A percentile compares a stretch with the other conserved stretches of the same genome.
Evolutionary conservation across 2,113 vertebrate species (phyloP).

Genomic region (Thunnus maccoyii): DNA sequence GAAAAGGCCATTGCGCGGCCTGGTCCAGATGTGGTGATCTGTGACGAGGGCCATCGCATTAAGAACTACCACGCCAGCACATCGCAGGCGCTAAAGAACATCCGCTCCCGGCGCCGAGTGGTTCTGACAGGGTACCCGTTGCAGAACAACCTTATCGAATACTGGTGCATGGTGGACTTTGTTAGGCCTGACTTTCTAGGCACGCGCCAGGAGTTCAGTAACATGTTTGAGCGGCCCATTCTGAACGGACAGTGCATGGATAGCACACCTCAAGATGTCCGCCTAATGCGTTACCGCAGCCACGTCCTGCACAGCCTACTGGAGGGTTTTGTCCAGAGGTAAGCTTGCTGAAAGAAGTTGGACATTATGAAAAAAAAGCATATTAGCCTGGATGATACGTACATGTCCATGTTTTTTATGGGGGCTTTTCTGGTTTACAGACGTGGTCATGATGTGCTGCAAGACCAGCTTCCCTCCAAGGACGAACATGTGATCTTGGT

Average conservation of each 20-base stretch:
- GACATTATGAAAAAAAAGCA: background rate
- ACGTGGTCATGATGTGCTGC: constrained; percentile 95
- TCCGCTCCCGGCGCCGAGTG: constrained; percentile 94
- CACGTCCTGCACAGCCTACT: constrained; percentile 98
- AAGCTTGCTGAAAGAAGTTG: constrained; percentile 62
- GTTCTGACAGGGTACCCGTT: constrained; percentile 97
- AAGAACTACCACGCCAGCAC: constrained; percentile 99
- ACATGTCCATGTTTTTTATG: background rate
- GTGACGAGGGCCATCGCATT: constrained; percentile 98
- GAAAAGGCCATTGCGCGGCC: constrained; percentile 94
- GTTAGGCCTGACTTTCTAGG: constrained; percentile 97
- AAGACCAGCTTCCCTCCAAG: constrained; percentile 93
- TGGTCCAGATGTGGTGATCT: constrained; percentile 97
- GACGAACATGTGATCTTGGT: constrained; percentile 97
- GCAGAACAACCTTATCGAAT: constrained; percentile 99
- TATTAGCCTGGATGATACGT: background rate
- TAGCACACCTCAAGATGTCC: constrained; percentile 96
- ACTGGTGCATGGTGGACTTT: constrained; percentile 99
- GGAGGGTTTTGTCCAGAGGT: constrained; percentile 99
- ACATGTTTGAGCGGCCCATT: constrained; percentile 99
- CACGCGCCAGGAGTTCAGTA: constrained; percentile 98
- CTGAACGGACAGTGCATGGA: constrained; percentile 98
- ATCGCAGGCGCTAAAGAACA: constrained; percentile 97
- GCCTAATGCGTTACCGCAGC: constrained; percentile 98
- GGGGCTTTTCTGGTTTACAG: constrained; percentile 76